Conservation (phyloP, 2,888 invertebrate species). For the Eupithecia subumbrata region DNA sequence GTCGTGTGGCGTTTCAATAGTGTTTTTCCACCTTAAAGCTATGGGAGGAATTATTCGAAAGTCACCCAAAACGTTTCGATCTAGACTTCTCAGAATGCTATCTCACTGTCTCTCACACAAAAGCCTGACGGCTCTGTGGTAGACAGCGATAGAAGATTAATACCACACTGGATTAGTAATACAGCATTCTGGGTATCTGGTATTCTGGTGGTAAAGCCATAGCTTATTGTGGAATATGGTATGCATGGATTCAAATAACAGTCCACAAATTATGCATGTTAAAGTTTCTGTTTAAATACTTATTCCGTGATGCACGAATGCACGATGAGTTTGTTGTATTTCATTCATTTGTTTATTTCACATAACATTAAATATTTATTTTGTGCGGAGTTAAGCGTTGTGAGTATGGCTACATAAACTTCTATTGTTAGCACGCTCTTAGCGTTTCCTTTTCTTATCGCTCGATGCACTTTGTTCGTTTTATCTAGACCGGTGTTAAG, state of each 20-base stretch:
- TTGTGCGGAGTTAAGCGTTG: not conserved
- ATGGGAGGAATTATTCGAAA: not conserved
- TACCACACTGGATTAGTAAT: not conserved
- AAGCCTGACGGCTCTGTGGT: not conserved
- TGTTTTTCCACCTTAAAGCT: not conserved
- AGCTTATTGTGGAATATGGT: not conserved
- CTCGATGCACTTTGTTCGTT: not conserved
- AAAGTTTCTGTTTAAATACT: not conserved
- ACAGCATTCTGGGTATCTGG: not conserved
- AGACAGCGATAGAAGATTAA: not conserved
- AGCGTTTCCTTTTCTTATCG: not conserved
- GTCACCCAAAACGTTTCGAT: not conserved
- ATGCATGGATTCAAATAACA: not conserved
- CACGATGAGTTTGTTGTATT: not conserved
- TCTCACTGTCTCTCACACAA: not conserved
- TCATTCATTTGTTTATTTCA: not conserved
- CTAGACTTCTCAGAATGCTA: not conserved
- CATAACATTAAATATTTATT: not conserved
- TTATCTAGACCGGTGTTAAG: not conserved
- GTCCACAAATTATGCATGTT: not conserved
- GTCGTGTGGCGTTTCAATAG: too few species aligned
- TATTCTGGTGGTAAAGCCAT: too few species aligned
- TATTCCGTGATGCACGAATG: not conserved
- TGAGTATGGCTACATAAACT: not conserved
- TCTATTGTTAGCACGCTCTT: not conserved